Conservation (phyloP, 2,888 invertebrate species). For the Ectemnius lituratus region DNA sequence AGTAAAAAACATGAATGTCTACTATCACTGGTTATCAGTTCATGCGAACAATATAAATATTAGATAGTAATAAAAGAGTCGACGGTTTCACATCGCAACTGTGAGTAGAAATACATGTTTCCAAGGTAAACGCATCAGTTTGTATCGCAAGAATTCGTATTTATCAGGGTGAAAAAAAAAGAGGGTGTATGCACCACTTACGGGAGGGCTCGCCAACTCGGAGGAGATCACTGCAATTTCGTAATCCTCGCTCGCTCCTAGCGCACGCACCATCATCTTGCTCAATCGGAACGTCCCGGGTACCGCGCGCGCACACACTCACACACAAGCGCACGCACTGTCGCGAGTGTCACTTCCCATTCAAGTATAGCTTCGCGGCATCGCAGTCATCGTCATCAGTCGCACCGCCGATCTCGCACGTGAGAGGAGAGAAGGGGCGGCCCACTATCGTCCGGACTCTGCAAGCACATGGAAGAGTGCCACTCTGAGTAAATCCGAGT, state of each 20-base stretch:
- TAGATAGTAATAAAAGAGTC: too few species aligned
- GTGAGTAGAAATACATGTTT: too few species aligned
- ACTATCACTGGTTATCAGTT: too few species aligned
- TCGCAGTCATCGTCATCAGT: constrained; percentile 45
- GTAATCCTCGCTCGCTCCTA: constrained; percentile 32
- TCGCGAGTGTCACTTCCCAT: constrained; percentile 53
- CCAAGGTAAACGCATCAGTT: too few species aligned
- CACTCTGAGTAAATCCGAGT: constrained; percentile 22
- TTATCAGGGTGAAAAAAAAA: background rate
- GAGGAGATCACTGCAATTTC: constrained; percentile 37
- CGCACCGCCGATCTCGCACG: constrained; percentile 38
- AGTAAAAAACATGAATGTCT: too few species aligned
- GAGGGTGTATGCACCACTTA: constrained; percentile 43
- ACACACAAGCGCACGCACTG: constrained; percentile 16
- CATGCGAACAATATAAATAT: too few species aligned
- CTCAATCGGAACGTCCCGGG: constrained; percentile 32
- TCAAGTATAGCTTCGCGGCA: constrained; percentile 48
- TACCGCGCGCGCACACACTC: too few species aligned
- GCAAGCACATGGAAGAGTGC: constrained; percentile 34
- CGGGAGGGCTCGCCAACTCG: constrained; percentile 31
- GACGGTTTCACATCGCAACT: too few species aligned
- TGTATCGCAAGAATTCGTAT: too few species aligned
- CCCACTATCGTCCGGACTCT: constrained; percentile 38
- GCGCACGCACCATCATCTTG: constrained; percentile 41
- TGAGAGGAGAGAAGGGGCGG: background rate